Percentiles rank a stretch among this genome's conserved stretches.
Conservation (phyloP, 1,140 invertebrate species). For the Cephus cinctus region DNA sequence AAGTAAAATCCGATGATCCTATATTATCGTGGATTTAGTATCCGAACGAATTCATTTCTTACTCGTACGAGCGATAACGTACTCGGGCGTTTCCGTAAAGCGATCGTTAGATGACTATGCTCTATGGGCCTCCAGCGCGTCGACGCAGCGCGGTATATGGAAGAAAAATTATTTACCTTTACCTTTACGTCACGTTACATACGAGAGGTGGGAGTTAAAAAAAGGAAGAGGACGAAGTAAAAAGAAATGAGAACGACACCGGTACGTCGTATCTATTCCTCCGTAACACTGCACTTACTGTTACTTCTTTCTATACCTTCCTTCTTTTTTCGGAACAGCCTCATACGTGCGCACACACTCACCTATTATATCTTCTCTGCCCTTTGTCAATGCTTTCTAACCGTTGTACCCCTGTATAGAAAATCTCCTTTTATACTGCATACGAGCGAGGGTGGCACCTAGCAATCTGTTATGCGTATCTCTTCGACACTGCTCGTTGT, state of each 20-base stretch:
- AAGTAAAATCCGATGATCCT: no score
- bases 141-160: slow-evolving; percentile 4
- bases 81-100: slow-evolving; percentile 43
- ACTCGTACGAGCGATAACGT: slow-evolving; percentile 23
- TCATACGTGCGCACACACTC: not conserved
- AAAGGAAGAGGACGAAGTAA: not conserved
- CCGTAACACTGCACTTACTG: not conserved
- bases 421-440: no score
- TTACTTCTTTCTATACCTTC: not conserved
- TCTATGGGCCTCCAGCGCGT: slow-evolving; percentile 1
- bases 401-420: no score
- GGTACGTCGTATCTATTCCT: not conserved
- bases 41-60: no score
- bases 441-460: no score
- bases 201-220: not conserved
- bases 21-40: no score
- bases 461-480: no score
- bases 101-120: slow-evolving; percentile 42
- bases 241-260: not conserved
- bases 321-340: not conserved
- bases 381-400: not conserved
- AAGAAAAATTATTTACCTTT: not conserved
- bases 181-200: not conserved
- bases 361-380: not conserved
- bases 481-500: no score